Evolutionary conservation across 2,113 vertebrate genomes (phyloP), one percentile per base, ranked within the genome.

Genomic region (Notarius lentiginosus): DNA sequence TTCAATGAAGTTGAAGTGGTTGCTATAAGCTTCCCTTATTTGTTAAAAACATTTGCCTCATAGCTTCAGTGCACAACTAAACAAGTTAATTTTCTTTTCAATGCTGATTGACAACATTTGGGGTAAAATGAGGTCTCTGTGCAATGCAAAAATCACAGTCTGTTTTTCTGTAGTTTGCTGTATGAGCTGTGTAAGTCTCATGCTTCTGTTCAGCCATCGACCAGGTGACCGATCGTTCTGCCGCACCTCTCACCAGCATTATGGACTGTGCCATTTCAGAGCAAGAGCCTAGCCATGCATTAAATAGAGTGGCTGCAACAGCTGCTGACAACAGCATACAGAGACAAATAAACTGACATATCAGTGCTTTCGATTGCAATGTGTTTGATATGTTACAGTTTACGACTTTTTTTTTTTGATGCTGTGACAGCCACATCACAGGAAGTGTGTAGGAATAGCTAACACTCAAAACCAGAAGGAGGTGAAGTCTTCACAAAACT

Each of bases 301-400:
- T 89, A 88, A 90, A 90, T 89, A 86, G 84, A 87, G 84, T 80
- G 51, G 63, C 20, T 27, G 79, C 68, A 84, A 90, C 89, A 88
- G 89, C 89, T 80, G 87, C 84, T 89, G 89, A 91, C 82, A 61
- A 84, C 49, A 66, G 65, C 77, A 75, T 79, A 83, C 61, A 41
- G 82, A 89, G 76, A 88, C 82, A 70, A 88, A 90, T 81, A 91
- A 72, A 84, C 41, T 5, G 47, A 84, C n/a, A 73, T 72, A 81
- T 58, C 56, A 58, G 63, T 60, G 24, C 20, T 81, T 56, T 58
- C 30, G 1, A 86, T 72, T 34, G 85, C 51, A 15, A 49, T 30
- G 72, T 30, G 5, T 61, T 65, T 63, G 24, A 83, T 51, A 20
- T 55, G 27, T 24, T 51, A 49, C 12, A 70, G 55, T n/a, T 61